Evolutionary conservation across 2,113 vertebrate species (phyloP), one percentile per base, ranked within the genome.

Genomic region (Trogon melanurus): DNA sequence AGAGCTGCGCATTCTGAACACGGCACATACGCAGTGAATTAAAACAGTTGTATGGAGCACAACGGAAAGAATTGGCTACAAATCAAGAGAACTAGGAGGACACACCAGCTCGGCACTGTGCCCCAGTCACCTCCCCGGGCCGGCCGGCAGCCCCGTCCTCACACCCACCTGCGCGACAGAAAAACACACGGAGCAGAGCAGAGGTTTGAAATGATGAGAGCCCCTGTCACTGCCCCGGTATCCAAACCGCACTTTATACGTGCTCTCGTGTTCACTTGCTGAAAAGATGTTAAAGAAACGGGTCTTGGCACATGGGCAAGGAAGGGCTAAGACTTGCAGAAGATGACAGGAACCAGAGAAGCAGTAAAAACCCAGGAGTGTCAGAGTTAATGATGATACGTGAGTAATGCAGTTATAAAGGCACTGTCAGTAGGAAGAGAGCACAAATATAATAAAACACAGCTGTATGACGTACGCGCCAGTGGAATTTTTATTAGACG

Each of bases 401-500:
- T 93, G 94, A 96, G 89, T 86, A 94, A 94, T 91, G 67, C 67
- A 50, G 84, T 83, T 96, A 75, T 86, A 69, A 50, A 95, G 95
- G 92, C 93, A 34, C 95, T 89, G 89, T 95, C 97, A 94, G 95
- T 87, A 92, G 91, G 96, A 92, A 95, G 93, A 89, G 84, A 94
- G 95, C 81, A 79, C 89, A 87, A 80, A 95, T 89, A 82, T 80
- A 93, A 95, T 94, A 95, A 95, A 88, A 45, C 27, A 29, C 96
- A 95, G 93, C 94, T 95, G 95, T 48, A 44, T 96, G 95, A 97
- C 88, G 20, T 94, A 95, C 73, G 27, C 36, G 1, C 73, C 12
- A 1, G 75, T 76, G 95, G 96, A 96, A 97, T 97, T 93, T 96
- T 97, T 97, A 97, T 97, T 65, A 93, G 95, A 85, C 79, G 93